Percentiles rank a stretch among this genome's conserved stretches.
Evolutionary conservation across 2,113 vertebrate genomes (phyloP).

Genomic region (Lamprotornis superbus): DNA sequence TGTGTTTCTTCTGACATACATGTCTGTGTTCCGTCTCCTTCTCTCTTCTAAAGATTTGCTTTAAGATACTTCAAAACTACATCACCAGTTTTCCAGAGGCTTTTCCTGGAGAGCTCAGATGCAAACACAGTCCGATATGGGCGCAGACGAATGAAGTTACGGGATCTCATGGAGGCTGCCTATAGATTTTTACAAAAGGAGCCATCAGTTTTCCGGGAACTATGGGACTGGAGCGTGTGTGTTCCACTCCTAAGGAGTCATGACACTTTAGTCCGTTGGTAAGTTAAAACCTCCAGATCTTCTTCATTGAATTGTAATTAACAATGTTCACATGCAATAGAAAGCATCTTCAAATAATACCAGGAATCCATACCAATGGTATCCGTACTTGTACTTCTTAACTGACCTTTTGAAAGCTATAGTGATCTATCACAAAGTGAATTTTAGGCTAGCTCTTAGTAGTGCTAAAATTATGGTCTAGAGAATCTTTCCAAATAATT

Average conservation of each 20-base stretch:
- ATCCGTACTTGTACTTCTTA: not conserved
- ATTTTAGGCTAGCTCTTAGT: not conserved
- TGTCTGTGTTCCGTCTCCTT: not conserved
- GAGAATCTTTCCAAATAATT: not conserved
- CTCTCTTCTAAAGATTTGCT: slow-evolving; percentile 81
- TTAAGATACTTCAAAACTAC: slow-evolving; percentile 87
- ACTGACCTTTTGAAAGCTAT: not conserved
- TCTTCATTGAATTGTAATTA: not conserved
- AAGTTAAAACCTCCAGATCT: not conserved
- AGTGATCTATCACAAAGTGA: not conserved
- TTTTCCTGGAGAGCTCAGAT: slow-evolving; percentile 92
- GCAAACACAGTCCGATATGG: slow-evolving; percentile 87
- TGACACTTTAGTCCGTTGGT: slow-evolving; percentile 94
- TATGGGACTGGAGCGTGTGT: slow-evolving; percentile 98
- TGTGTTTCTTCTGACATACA: not conserved
- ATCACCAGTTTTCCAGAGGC: slow-evolving; percentile 93
- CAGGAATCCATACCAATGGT: accelerated
- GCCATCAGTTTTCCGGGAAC: slow-evolving; percentile 80
- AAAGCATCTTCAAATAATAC: not conserved
- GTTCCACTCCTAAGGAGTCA: slow-evolving; percentile 93
- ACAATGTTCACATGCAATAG: not conserved
- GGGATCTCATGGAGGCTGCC: slow-evolving; percentile 95
- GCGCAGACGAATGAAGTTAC: slow-evolving; percentile 91
- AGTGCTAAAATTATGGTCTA: not conserved
- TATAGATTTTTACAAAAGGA: slow-evolving; percentile 89